A percentile compares a stretch with the other conserved stretches of the same genome.
These are phyloP conservation scores for Plectus sambesii DNA, from an alignment of 1,140 invertebrate species.

Conservation along the genomic window DNA sequence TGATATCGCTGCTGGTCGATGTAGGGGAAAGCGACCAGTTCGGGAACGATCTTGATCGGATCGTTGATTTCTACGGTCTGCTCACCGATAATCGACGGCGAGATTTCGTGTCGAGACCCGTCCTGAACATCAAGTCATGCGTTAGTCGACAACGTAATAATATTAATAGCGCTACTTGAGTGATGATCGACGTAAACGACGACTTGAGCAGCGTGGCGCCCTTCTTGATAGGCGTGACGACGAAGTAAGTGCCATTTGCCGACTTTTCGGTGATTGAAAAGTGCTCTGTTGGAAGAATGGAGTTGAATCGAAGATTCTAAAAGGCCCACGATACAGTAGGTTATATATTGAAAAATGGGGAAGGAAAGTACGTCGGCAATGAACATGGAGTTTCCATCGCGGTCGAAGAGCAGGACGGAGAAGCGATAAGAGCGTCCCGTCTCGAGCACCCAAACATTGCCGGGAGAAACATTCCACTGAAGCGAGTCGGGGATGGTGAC, in stretches of 20 bases:
- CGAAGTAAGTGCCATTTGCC: slow-evolving; percentile 63
- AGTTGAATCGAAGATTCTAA: slow-evolving; percentile 54
- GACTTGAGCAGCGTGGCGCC: slow-evolving; percentile 52
- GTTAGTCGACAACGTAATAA: slow-evolving; percentile 2
- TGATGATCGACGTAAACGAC: slow-evolving; percentile 52
- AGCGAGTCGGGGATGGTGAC: slow-evolving; percentile 46
- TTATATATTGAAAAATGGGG: slow-evolving; percentile 2
- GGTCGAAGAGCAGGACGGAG: slow-evolving; percentile 61
- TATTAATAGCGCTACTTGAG: slow-evolving; percentile 29
- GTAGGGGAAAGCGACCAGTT: slow-evolving; percentile 45
- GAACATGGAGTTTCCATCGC: slow-evolving; percentile 52
- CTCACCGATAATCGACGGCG: slow-evolving; percentile 20
- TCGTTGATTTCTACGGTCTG: slow-evolving; percentile 47
- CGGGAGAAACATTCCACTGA: slow-evolving; percentile 51
- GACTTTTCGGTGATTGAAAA: slow-evolving; percentile 56
- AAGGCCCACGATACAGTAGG: slow-evolving; percentile 13
- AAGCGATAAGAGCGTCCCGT: slow-evolving; percentile 60
- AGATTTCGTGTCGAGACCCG: slow-evolving; percentile 31
- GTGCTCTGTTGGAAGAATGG: slow-evolving; percentile 55
- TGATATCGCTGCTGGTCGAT: slow-evolving; percentile 37
- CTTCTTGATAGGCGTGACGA: slow-evolving; percentile 55
- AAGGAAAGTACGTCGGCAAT: slow-evolving; percentile 47
- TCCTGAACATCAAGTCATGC: slow-evolving; percentile 27
- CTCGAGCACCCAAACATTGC: slow-evolving; percentile 62
- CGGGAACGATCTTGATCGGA: slow-evolving; percentile 44